phyloP scores from a whole-genome alignment of 2,113 vertebrate genomes.

The Chlorodrepanis virens region DNA sequence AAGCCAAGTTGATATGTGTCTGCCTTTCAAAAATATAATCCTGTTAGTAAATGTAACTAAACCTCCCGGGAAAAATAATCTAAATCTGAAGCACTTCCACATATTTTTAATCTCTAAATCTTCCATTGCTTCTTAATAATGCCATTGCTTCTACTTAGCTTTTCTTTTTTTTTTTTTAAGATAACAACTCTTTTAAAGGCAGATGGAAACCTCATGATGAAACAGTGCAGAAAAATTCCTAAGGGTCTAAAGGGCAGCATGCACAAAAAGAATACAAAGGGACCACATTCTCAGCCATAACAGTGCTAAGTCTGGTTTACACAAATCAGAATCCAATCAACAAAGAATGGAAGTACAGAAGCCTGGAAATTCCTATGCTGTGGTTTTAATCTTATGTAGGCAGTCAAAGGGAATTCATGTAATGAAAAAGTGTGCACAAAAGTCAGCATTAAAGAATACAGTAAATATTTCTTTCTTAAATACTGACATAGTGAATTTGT shows the following conservation, averaged over 20 bases:
- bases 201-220: background rate
- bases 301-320: background rate
- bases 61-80: background rate
- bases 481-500: background rate
- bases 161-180: background rate
- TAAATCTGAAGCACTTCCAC: conserved; percentile 5
- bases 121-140: background rate
- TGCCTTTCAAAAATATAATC: conserved; percentile 2
- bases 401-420: background rate
- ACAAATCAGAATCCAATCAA: background rate
- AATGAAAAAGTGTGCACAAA: background rate
- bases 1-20: background rate
- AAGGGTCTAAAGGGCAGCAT: background rate
- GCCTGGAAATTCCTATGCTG: background rate
- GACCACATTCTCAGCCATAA: background rate
- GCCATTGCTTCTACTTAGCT: background rate
- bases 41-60: conserved; percentile 16
- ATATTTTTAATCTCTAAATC: background rate
- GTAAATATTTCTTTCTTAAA: background rate
- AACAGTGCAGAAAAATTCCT: background rate
- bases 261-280: background rate
- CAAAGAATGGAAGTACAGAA: background rate
- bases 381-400: background rate
- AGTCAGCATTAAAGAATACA: background rate
- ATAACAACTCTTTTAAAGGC: background rate